Evolutionary conservation across 1,140 invertebrate genomes (phyloP).

Genomic region (Eulimnadia texana): DNA sequence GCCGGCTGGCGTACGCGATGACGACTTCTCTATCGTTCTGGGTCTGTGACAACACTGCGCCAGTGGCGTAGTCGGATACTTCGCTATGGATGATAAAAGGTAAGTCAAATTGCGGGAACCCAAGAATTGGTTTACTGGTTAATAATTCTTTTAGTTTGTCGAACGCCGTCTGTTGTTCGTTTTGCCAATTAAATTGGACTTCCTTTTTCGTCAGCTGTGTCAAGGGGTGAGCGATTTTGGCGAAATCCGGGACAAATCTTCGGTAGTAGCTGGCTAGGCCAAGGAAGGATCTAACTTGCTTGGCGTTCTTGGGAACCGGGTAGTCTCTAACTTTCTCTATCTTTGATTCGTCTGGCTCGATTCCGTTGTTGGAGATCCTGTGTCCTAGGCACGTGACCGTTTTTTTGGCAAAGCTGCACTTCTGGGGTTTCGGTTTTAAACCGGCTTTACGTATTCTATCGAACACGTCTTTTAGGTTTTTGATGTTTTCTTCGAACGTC

Average conservation of each 20-base stretch:
- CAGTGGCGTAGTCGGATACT: background rate
- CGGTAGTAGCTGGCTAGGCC: conserved; percentile 17
- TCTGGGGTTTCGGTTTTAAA: conserved; percentile 18
- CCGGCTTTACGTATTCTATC: conserved; percentile 17
- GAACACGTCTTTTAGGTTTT: conserved; percentile 25
- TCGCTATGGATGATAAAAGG: conserved; percentile 5
- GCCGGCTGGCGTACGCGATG: background rate
- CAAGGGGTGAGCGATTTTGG: conserved; percentile 13
- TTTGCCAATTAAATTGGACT: background rate
- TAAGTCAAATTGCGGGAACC: background rate
- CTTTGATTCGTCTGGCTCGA: conserved; percentile 20
- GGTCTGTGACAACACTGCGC: conserved; percentile 9
- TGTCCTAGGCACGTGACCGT: conserved; percentile 24
- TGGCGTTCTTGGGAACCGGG: conserved; percentile 15
- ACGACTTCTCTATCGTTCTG: background rate
- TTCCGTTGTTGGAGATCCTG: conserved; percentile 18
- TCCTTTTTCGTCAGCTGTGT: conserved; percentile 2
- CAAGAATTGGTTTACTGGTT: background rate
- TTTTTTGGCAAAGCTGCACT: conserved; percentile 25
- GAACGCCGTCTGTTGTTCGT: background rate
- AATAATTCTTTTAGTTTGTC: background rate
- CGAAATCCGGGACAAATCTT: conserved; percentile 16
- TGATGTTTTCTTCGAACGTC: conserved; percentile 25
- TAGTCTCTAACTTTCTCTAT: conserved; percentile 19
- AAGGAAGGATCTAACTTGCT: conserved; percentile 13